Evolutionary conservation across 2,797 vertebrate species (phyloP), one percentile per base, ranked within the genome.

Genomic region (Cyclura pinguis): DNA sequence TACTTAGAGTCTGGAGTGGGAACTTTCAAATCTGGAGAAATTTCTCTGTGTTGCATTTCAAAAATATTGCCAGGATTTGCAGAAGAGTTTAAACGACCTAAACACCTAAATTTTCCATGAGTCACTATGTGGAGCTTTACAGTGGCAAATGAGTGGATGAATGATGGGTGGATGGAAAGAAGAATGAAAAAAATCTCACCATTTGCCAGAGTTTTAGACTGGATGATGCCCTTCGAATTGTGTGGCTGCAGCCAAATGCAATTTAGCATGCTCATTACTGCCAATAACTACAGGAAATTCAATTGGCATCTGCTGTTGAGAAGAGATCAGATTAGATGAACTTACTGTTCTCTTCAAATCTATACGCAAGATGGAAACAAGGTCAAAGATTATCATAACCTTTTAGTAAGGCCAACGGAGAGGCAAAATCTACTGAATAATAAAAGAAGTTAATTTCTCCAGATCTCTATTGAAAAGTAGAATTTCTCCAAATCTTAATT

Each of bases 191-290:
- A n/a, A 6, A 24, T 73, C 47, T 27, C 50, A 55, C 10, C 20
- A 14, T 38, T 7, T 42, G 62, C 59, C 47, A 32, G n/a, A 72
- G 4, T 50, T 64, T 7, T 47, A 82, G 32, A 74, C 32, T 10
- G 32, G 16, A 74, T 82, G 69, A 87, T 82, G 42, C 32, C 69
- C 78, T 90, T 77, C 16, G 59, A 52, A 76, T 42, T 29, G 35
- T 35, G n/a, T 64, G 59, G 24, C 78, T 50, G 62, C 67, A 59
- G 77, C 85, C 77, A 90, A 90, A 90, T 87, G 22, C 80, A 83
- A 87, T 90, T 87, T 80, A 14, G 22, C 27, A 38, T 74, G 78
- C 42, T 74, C 47, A 83, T 87, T 90, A 87, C 80, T 76, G 57
- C 80, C 57, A 86, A 50, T 76, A 82, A 73, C 52, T 64, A 29